phyloP scores from a whole-genome alignment of 2,797 vertebrate species.

The Sebastolobus alascanus region DNA sequence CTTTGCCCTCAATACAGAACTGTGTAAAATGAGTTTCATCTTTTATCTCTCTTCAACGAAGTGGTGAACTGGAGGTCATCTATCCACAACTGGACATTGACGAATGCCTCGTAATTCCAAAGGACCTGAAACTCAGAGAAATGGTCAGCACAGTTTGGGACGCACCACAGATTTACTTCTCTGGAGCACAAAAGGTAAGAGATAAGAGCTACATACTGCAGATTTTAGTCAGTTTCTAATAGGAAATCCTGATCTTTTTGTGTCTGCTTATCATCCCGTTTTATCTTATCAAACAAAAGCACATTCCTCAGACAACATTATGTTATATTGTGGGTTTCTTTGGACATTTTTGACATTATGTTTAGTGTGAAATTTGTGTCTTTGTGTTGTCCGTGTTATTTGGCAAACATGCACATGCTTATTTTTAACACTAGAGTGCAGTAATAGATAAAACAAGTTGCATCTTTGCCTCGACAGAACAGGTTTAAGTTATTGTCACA shows the following conservation, averaged over 20 bases:
- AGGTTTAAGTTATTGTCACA: background rate
- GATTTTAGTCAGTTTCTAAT: background rate
- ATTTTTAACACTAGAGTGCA: conserved; percentile 73
- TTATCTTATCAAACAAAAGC: background rate
- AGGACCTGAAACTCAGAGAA: conserved; percentile 59
- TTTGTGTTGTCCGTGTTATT: background rate
- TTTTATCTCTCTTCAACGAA: conserved; percentile 53
- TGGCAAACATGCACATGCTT: conserved; percentile 29
- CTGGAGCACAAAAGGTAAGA: conserved; percentile 75
- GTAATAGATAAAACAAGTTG: conserved; percentile 42
- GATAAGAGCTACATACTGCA: background rate
- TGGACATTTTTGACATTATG: background rate
- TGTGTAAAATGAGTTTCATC: background rate
- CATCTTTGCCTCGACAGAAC: background rate
- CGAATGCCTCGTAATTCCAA: conserved; percentile 71
- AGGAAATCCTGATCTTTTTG: accelerated
- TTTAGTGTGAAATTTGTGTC: background rate
- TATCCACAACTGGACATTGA: conserved; percentile 78
- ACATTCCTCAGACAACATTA: background rate
- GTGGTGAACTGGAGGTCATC: conserved; percentile 74
- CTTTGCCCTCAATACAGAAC: background rate
- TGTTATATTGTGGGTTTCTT: background rate
- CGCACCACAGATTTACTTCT: conserved; percentile 68
- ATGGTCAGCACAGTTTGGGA: conserved; percentile 78
- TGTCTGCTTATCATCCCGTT: background rate